Evolutionary conservation across 37 sponge, comb jelly and placozoan genomes (phyloP).

Genomic region (Beroe forskalii): DNA sequence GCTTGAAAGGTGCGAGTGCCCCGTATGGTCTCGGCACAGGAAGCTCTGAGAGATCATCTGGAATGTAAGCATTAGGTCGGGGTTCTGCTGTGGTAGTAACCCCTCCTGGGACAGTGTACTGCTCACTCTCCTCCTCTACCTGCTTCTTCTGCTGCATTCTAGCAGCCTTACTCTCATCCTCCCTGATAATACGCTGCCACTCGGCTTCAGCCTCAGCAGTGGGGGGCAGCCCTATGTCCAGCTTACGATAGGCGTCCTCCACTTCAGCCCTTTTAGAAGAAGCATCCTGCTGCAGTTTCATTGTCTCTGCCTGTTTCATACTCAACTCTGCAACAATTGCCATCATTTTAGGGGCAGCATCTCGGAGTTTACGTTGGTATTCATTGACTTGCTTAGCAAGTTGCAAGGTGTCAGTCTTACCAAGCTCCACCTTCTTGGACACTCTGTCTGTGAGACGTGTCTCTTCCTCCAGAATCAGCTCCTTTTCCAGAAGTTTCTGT

Average conservation of each 20-base stretch:
- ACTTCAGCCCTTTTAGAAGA: constrained; percentile 68
- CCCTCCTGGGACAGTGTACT: constrained; percentile 74
- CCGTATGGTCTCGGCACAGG: constrained; percentile 98
- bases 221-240: constrained; percentile 84
- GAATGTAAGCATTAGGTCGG: constrained; percentile 95
- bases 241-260: constrained; percentile 74
- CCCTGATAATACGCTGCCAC: constrained; percentile 72
- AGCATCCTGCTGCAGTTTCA: constrained; percentile 79
- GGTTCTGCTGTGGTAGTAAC: constrained; percentile 83
- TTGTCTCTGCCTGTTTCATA: constrained; percentile 81
- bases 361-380: constrained; percentile 83
- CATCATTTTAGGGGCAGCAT: constrained; percentile 91
- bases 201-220: constrained; percentile 71
- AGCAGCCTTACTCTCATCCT: background rate
- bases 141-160: constrained; percentile 19
- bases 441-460: constrained; percentile 75
- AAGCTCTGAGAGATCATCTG: constrained; percentile 79
- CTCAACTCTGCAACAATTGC: constrained; percentile 90
- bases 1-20: constrained; percentile 94
- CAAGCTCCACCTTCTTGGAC: constrained; percentile 64
- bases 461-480: constrained; percentile 91
- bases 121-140: constrained; percentile 68
- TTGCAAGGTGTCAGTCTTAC: background rate
- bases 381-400: constrained; percentile 71
- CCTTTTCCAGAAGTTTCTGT: constrained; percentile 86